phyloP scores from a whole-genome alignment of 37 sponge, comb jelly and placozoan species.

The Oopsacas minuta region DNA sequence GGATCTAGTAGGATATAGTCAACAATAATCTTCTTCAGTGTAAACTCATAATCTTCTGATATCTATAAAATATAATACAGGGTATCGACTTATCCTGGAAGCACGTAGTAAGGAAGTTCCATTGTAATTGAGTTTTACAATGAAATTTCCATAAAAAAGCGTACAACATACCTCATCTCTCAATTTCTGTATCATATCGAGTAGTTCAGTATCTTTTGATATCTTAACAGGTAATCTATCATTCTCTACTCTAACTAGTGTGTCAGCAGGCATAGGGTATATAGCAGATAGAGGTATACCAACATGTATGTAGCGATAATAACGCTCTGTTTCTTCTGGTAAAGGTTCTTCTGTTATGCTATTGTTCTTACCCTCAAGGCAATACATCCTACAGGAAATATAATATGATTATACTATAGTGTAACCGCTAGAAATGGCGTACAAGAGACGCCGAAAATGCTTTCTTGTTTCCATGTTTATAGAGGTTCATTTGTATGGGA shows the following conservation, averaged over 20 bases:
- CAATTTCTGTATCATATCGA: constrained; percentile 25
- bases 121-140: too few relatives aligned
- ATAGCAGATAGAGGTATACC: constrained; percentile 40
- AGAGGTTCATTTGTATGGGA: too few relatives aligned
- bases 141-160: too few relatives aligned
- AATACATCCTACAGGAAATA: background rate
- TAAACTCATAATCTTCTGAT: constrained; percentile 44
- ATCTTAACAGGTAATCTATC: constrained; percentile 26
- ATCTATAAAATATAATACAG: background rate
- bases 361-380: background rate
- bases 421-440: too few relatives aligned
- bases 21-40: constrained; percentile 57
- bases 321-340: constrained; percentile 37
- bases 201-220: constrained; percentile 36
- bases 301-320: constrained; percentile 53
- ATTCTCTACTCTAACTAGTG: constrained; percentile 26
- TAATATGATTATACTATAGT: too few relatives aligned
- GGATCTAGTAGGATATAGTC: constrained; percentile 78
- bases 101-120: background rate
- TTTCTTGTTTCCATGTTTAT: too few relatives aligned
- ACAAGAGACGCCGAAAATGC: too few relatives aligned
- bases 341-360: background rate
- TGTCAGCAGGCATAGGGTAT: constrained; percentile 42
- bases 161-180: constrained; percentile 46
- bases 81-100: background rate